Evolutionary conservation across 2,888 invertebrate species (phyloP), one percentile per base, ranked within the genome.

Genomic region (Hirtodrosophila histrioides): DNA sequence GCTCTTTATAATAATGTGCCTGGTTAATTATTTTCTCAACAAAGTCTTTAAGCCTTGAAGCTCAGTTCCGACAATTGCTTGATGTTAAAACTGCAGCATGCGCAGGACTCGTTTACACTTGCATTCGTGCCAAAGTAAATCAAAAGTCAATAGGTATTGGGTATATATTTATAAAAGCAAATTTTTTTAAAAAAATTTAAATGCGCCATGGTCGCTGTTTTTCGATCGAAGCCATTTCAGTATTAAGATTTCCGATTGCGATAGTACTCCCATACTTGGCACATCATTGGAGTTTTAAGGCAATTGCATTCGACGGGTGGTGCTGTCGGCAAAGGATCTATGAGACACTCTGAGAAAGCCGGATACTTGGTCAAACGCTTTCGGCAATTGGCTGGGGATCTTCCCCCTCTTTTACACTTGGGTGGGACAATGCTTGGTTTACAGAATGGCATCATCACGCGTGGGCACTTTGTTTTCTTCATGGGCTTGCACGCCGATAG

Each of bases 351-450:
- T 0, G 88, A 88, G 12, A 69, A 88, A 5, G 74, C 58, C 0
- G 88, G 88, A 11, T 84, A 84, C 4, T 85, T 85, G 3, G 84
- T 84, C 2, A 69, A 4, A 0, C 72, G 83, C 24, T 70, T 77
- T 8, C 39, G 48, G 36, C 83, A 86, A 0, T 11, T 11, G 0
- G 4, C 0, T 0, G 35, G 57, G 3, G 8, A 33, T 0, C 61
- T 40, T 0, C 0, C 4, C 0, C 12, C 11, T 0, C 10, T 7
- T 9, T 9, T 44, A 55, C 76, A 82, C 0, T 3, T 17, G 0
- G 57, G 48, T 1, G 64, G 67, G 3, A 37, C 0, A 0, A 7
- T 7, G n/a, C 9, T 9, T 0, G 33, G 0, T 44, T 49, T 64
- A 37, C 81, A 84, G 17, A 12, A 41, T 0, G 83, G 83, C 69